These are phyloP conservation scores for Aselliscus stoliczkanus DNA, from an alignment of 2,797 vertebrate species.

Conservation along the genomic window DNA sequence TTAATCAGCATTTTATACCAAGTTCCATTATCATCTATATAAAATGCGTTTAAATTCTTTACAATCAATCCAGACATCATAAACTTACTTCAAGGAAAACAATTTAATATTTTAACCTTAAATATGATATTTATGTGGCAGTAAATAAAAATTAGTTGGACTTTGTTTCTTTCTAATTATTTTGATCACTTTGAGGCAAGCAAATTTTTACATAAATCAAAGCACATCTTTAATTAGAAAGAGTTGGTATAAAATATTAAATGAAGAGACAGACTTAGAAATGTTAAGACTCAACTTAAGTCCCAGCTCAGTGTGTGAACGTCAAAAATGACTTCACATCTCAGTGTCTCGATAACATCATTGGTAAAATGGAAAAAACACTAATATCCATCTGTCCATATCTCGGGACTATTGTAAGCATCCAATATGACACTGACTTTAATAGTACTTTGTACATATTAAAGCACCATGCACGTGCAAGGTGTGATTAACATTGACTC, in stretches of 20 bases:
- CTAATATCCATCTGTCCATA: rapidly evolving
- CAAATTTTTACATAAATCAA: not conserved
- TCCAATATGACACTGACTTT: rapidly evolving
- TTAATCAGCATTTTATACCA: constrained; percentile 45
- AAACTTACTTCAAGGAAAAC: not conserved
- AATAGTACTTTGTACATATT: rapidly evolving
- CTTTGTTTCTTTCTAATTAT: constrained; percentile 15
- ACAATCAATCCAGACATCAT: not conserved
- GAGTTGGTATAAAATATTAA: not conserved
- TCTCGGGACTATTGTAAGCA: rapidly evolving
- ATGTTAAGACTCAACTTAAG: not conserved
- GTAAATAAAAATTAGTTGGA: not conserved
- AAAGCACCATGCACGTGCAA: not conserved
- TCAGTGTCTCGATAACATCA: rapidly evolving
- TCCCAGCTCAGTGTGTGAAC: no score
- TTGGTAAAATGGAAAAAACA: rapidly evolving
- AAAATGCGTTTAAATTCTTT: constrained; percentile 9
- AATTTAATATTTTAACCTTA: constrained; percentile 19
- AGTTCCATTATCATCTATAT: not conserved
- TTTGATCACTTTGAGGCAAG: not conserved
- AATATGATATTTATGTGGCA: not conserved
- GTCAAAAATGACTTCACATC: not conserved
- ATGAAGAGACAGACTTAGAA: not conserved
- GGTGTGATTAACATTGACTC: not conserved
- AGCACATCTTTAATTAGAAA: not conserved